A percentile compares a stretch with the other conserved stretches of the same genome.
Evolutionary conservation across 92 coral and sea anemone species (phyloP).

Genomic region (Epizoanthus rinbou): DNA sequence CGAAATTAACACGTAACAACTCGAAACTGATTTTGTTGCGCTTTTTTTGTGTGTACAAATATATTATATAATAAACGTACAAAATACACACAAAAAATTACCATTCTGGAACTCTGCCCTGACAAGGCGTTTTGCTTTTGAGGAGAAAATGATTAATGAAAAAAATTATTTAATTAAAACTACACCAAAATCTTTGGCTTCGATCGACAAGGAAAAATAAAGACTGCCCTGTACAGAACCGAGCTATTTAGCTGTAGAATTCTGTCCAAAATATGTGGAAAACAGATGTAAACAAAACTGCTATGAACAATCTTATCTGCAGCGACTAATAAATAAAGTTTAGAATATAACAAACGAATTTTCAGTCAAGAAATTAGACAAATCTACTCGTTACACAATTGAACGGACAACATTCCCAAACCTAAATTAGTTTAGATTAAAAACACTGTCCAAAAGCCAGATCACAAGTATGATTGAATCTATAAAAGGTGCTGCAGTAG

Average conservation of each 20-base stretch:
- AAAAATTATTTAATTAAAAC: not conserved
- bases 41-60: not conserved
- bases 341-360: not conserved
- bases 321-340: not conserved
- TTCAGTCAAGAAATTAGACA: not conserved
- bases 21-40: not conserved
- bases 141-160: slow-evolving; percentile 9
- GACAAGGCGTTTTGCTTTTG: not conserved
- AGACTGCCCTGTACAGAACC: not conserved
- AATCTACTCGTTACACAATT: slow-evolving; percentile 1
- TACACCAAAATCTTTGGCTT: not conserved
- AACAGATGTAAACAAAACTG: slow-evolving; percentile 38
- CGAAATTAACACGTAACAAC: not conserved
- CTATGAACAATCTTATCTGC: not conserved
- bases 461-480: not conserved
- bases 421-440: not conserved
- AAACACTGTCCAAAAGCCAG: slow-evolving; percentile 4
- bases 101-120: not conserved
- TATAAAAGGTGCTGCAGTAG: not conserved
- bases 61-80: not conserved
- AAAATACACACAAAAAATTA: not conserved
- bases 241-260: not conserved
- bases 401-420: not conserved
- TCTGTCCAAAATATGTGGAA: not conserved
- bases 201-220: not conserved